A percentile compares a stretch with the other conserved stretches of the same genome.
These are phyloP conservation scores for Pycnonotus jocosus DNA, from an alignment of 2,113 vertebrate genomes.

Conservation along the genomic window DNA sequence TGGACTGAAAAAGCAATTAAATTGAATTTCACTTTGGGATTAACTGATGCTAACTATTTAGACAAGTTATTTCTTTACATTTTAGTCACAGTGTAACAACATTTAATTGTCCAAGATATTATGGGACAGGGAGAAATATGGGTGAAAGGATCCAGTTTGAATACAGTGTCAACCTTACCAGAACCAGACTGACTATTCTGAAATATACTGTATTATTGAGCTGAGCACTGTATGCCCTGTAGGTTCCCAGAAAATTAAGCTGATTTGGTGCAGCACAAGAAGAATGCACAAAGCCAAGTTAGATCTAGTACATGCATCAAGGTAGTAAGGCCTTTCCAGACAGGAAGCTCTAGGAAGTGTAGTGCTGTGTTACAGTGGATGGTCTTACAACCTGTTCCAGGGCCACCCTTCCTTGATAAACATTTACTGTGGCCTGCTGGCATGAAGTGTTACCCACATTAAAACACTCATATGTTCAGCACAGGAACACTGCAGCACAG, in stretches of 20 bases:
- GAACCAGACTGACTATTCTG: background rate
- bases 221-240: background rate
- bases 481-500: accelerated
- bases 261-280: background rate
- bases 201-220: background rate
- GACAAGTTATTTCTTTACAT: background rate
- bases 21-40: background rate
- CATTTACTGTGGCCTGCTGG: accelerated
- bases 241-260: background rate
- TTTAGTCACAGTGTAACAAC: background rate
- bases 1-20: conserved; percentile 70
- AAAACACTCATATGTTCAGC: background rate
- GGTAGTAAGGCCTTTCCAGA: background rate
- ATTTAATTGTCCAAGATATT: background rate
- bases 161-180: background rate
- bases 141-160: background rate
- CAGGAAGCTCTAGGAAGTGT: background rate
- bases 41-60: background rate
- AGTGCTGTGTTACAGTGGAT: background rate
- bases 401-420: background rate
- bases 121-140: background rate
- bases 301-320: background rate
- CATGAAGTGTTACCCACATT: background rate
- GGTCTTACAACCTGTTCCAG: background rate
- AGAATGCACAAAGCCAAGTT: background rate